Evolutionary conservation across 2,113 vertebrate species (phyloP), one percentile per base, ranked within the genome.

Genomic region (Melanotaenia duboulayi): DNA sequence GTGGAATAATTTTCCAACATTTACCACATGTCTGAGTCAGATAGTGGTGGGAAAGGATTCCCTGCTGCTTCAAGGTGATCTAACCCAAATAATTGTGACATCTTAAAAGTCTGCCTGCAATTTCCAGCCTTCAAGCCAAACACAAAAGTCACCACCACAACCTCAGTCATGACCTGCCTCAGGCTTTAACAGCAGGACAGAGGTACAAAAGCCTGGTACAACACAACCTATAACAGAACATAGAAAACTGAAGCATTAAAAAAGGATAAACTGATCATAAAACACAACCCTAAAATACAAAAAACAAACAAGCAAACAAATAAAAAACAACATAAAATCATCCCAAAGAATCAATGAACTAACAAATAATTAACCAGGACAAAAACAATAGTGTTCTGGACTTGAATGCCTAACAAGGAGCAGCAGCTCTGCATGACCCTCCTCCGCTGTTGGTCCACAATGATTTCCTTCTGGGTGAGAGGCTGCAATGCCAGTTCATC

Each of bases 401-500:
- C 74, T 52, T 65, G 75, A 81, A 81, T 59, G 74, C 73, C 51
- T 46, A 60, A 86, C 72, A 71, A 81, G 80, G 79, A 67, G 76
- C 54, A 71, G 78, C 75, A 61, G 77, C 50, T 82, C 67, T 81
- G 60, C 65, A 52, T 57, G 73, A 80, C 75, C 80, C 77, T 82
- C 85, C 83, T 80, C 72, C 62, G 51, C 76, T 74, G 65, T 73
- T 48, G 74, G 62, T 68, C 78, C 78, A 81, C 83, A 87, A 89
- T 81, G 83, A 84, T 75, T 76, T 78, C 61, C 81, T 83, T 89
- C 69, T 87, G 82, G 75, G 65, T 42, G 62, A 61, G 76, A 76
- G 57, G 65, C 68, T 55, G 68, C 13, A 2, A 23, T 89, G 80
- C 87, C 76, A 87, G 66, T 66, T 74, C 57, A 81, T 59, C 64